Base-by-base conservation (phyloP, 1,140 invertebrate genomes). In the Spodoptera litura region DNA sequence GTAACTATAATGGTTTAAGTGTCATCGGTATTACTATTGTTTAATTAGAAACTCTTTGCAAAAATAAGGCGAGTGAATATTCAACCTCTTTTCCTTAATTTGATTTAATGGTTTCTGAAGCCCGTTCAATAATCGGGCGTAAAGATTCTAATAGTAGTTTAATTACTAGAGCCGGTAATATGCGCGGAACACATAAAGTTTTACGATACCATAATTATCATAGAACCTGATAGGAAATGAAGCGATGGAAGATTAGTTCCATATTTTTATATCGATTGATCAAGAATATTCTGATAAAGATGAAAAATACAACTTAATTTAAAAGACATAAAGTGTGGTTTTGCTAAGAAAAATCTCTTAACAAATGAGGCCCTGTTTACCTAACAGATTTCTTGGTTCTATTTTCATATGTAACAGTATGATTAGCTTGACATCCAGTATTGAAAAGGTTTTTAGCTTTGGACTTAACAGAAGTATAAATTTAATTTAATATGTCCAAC, bases 101-200 rank as follows among this genome's bases (percentile, higher is more conserved):
- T 44, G 38, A 2, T 2, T 31, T 31, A 44, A 44, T 44, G 8
- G 38, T 44, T 44, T 44, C 4, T 55, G 15, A 55, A 55, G 15
- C 52, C 4, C n/a, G 52, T 55, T 55, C 52, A 13, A n/a, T 55
- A n/a, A 15, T 15, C 12, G 10, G 52, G 52, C 52, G 11, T 5
- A 55, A 55, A 55, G 52, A 10, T 70, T 83, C 78, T 85, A 86
- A 84, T 79, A 55, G 81, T 70, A 76, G 55, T 83, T 84, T 86
- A 86, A 88, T 88, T 85, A 82, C 83, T 80, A 71, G 59, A 64
- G 79, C 62, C 79, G 79, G 79, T 78, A 15, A 27, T 20, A 31
- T 51, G 52, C 49, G 79, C 52, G 71, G 70, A 78, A 77, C 79
- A 55, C 78, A 83, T 80, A 83, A 81, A 83, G 84, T 82, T 79